Evolutionary conservation across 2,113 vertebrate genomes (phyloP).

Genomic region (Zosterops japonicus): DNA sequence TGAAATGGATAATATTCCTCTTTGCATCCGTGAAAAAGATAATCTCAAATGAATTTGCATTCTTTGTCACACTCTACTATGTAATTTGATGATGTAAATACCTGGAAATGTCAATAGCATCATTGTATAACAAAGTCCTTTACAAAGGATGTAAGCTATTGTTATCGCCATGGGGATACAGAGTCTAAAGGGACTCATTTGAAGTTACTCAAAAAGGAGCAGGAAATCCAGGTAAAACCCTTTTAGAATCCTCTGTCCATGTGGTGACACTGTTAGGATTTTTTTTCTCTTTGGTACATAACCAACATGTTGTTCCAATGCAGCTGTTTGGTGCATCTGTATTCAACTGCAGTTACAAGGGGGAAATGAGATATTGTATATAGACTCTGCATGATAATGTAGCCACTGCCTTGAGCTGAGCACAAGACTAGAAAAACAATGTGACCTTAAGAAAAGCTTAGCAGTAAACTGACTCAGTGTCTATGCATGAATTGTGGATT

Average conservation of each 20-base stretch:
- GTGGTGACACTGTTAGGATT: background rate
- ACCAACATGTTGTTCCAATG: background rate
- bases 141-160: background rate
- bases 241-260: background rate
- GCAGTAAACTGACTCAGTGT: background rate
- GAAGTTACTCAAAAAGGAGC: background rate
- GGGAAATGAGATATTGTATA: background rate
- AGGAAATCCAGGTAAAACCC: background rate
- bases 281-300: background rate
- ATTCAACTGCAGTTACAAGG: background rate
- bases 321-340: background rate
- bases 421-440: background rate
- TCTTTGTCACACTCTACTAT: background rate
- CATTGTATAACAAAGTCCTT: background rate
- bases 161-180: background rate
- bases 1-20: background rate
- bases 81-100: background rate
- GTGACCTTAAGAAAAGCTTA: background rate
- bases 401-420: background rate
- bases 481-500: background rate
- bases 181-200: background rate
- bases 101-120: background rate
- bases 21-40: background rate
- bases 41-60: background rate
- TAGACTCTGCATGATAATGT: background rate